A percentile compares a stretch with the other conserved stretches of the same genome.
These are phyloP conservation scores for Sclerurus mexicanus DNA, from an alignment of 2,113 vertebrate species.

Conservation along the genomic window DNA sequence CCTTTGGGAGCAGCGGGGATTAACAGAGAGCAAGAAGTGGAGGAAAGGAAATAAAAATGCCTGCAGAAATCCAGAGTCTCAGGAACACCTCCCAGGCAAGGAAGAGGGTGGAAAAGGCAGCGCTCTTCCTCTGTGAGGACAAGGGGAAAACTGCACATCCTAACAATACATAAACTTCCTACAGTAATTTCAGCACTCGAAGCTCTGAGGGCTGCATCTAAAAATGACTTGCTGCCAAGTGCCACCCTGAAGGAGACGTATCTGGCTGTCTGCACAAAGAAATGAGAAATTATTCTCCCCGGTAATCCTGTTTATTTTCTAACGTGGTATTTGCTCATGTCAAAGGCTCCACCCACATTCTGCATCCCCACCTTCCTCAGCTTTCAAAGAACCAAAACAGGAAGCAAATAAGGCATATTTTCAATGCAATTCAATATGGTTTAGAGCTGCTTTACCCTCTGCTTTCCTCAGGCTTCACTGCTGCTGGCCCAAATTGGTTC, in stretches of 20 bases:
- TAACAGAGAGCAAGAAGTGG: background rate
- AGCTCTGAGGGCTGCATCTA: background rate
- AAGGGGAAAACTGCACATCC: background rate
- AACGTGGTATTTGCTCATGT: background rate
- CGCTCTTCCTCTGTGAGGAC: background rate
- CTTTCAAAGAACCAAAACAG: background rate
- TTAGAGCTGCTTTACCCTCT: background rate
- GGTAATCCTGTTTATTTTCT: background rate
- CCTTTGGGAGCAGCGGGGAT: background rate
- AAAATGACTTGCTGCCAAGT: background rate
- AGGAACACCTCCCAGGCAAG: background rate
- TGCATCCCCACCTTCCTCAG: background rate
- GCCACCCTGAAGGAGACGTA: background rate
- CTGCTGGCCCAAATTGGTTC: background rate
- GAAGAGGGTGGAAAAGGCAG: background rate
- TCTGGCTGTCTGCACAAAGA: background rate
- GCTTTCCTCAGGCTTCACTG: rapidly evolving
- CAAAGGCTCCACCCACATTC: background rate
- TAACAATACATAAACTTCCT: background rate
- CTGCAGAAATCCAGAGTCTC: background rate
- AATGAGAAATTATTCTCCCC: background rate
- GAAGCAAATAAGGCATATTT: background rate
- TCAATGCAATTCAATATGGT: background rate
- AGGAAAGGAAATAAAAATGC: background rate
- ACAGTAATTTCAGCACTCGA: background rate